A percentile compares a stretch with the other conserved stretches of the same genome.
These are phyloP conservation scores for Polietes domitor DNA, from an alignment of 2,888 invertebrate genomes.

Conservation along the genomic window DNA sequence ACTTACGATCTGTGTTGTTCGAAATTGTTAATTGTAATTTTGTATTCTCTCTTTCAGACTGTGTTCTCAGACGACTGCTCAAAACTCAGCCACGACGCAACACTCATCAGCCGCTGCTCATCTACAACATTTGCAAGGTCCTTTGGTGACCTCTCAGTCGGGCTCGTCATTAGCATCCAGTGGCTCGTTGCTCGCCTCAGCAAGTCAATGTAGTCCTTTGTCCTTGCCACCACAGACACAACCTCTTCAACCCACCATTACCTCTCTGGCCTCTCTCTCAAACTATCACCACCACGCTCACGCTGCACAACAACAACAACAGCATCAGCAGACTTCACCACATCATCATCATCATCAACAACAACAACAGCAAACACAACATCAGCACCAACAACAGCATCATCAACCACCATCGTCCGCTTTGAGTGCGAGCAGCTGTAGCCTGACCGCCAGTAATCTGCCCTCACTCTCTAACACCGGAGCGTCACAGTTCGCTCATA, in stretches of 20 bases:
- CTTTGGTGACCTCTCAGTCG: constrained; percentile 63
- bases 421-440: constrained; percentile 70
- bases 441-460: constrained; percentile 69
- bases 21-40: background rate
- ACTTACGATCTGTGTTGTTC: too few relatives aligned
- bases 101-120: constrained; percentile 67
- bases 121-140: constrained; percentile 66
- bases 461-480: constrained; percentile 73
- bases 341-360: constrained; percentile 63
- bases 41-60: constrained; percentile 70
- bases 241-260: constrained; percentile 77
- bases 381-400: constrained; percentile 65
- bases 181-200: constrained; percentile 79
- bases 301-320: constrained; percentile 48
- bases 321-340: constrained; percentile 46
- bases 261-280: constrained; percentile 71
- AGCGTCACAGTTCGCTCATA: constrained; percentile 73
- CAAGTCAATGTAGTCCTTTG: constrained; percentile 77
- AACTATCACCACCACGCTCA: constrained; percentile 59
- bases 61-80: constrained; percentile 71
- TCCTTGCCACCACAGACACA: constrained; percentile 78
- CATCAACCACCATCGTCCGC: constrained; percentile 66
- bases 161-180: constrained; percentile 61
- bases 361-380: constrained; percentile 60
- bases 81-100: constrained; percentile 59